A percentile compares a stretch with the other conserved stretches of the same genome.
Evolutionary conservation across 2,797 vertebrate genomes (phyloP).

Genomic region (Taenioides sp.): DNA sequence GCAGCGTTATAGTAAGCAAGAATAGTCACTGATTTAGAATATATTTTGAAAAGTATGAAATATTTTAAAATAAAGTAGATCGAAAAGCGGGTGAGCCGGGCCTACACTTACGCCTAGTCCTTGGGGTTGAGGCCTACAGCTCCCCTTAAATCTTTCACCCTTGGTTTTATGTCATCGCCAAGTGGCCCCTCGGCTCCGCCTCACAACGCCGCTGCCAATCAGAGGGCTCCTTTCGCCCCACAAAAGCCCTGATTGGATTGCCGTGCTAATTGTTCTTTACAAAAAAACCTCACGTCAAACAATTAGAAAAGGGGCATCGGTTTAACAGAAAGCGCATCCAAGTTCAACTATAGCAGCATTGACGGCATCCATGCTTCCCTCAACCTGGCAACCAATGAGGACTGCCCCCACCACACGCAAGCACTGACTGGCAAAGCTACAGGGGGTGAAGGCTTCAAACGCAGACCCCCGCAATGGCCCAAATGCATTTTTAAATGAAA

Average conservation of each 20-base stretch:
- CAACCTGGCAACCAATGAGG: slow-evolving; percentile 37
- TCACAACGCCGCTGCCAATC: slow-evolving; percentile 45
- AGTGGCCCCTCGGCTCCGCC: slow-evolving; percentile 34
- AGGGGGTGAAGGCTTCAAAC: slow-evolving; percentile 67
- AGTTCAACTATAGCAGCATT: slow-evolving; percentile 36
- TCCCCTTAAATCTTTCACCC: slow-evolving; percentile 49
- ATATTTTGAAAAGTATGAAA: neutral
- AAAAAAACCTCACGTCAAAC: slow-evolving; percentile 51
- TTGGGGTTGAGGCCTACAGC: slow-evolving; percentile 24
- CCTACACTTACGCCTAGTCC: slow-evolving; percentile 26
- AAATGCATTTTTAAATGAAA: slow-evolving; percentile 74
- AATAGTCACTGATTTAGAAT: neutral
- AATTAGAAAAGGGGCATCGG: slow-evolving; percentile 47
- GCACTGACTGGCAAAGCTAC: slow-evolving; percentile 55
- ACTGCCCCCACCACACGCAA: slow-evolving; percentile 30
- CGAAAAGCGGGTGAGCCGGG: neutral
- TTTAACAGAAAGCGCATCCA: slow-evolving; percentile 26
- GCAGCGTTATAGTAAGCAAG: slow-evolving; percentile 37
- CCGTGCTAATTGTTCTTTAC: slow-evolving; percentile 25
- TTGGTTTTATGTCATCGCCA: slow-evolving; percentile 42
- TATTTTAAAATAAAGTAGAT: neutral
- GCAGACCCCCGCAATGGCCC: slow-evolving; percentile 50
- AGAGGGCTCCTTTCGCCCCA: slow-evolving; percentile 32
- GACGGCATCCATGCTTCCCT: slow-evolving; percentile 31
- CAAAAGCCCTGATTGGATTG: slow-evolving; percentile 45